Conservation (phyloP, 1,140 invertebrate species). For the Pseudomyrmex dendroicus region DNA sequence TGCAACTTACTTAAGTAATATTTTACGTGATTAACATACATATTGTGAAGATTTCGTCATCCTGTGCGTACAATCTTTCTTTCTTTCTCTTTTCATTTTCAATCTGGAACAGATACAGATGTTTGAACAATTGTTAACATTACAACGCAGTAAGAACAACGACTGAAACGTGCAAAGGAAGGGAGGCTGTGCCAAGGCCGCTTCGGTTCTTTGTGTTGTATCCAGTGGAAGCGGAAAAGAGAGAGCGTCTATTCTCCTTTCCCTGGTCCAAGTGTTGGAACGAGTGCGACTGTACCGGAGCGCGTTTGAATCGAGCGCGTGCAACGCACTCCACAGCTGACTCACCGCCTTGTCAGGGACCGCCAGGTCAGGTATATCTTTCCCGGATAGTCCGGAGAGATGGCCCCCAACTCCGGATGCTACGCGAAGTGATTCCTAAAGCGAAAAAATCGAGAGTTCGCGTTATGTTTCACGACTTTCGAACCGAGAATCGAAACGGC, state of each 20-base stretch:
- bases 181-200: neutral
- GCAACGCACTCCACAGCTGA: neutral
- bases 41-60: too few relatives aligned
- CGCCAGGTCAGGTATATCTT: neutral
- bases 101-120: too few relatives aligned
- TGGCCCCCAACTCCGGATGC: too few relatives aligned
- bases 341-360: neutral
- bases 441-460: too few relatives aligned
- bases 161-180: neutral
- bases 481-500: too few relatives aligned
- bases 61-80: too few relatives aligned
- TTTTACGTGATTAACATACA: too few relatives aligned
- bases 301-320: neutral
- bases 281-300: slow-evolving; percentile 58
- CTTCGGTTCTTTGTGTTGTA: slow-evolving; percentile 20
- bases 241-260: slow-evolving; percentile 3
- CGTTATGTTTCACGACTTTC: too few relatives aligned
- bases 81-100: too few relatives aligned
- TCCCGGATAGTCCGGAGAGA: neutral
- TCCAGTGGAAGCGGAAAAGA: slow-evolving; percentile 6
- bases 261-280: slow-evolving; percentile 16
- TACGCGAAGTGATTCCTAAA: too few relatives aligned
- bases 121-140: slow-evolving; percentile 7
- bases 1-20: too few relatives aligned
- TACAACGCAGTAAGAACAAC: neutral